phyloP scores from a whole-genome alignment of 2,888 invertebrate species.

The Calliphora vomitoria region DNA sequence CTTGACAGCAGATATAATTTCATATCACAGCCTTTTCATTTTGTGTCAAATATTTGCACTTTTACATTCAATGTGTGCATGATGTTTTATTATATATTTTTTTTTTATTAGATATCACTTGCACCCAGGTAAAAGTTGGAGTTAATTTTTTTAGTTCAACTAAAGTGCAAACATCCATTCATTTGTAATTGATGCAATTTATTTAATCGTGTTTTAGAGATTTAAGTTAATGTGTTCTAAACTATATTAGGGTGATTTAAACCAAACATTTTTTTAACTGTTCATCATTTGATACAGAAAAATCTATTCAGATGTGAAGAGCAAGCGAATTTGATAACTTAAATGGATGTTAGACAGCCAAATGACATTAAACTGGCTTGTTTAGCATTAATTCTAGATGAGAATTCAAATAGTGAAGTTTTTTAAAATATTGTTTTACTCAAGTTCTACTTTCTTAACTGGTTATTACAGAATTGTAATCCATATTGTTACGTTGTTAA shows the following conservation, averaged over 20 bases:
- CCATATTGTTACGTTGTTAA: too few relatives aligned
- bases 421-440: too few relatives aligned
- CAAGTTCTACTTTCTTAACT: too few relatives aligned
- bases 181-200: slow-evolving; percentile 1
- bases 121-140: neutral
- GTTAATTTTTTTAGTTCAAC: neutral
- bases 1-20: slow-evolving; percentile 49
- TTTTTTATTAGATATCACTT: neutral
- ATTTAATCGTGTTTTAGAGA: neutral
- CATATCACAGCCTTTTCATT: slow-evolving; percentile 14
- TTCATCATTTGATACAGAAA: too few relatives aligned
- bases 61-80: neutral
- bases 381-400: too few relatives aligned
- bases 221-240: neutral
- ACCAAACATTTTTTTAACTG: too few relatives aligned
- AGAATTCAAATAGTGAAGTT: too few relatives aligned
- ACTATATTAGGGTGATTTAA: neutral
- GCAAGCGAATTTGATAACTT: too few relatives aligned
- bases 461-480: too few relatives aligned
- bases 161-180: neutral
- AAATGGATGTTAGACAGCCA: too few relatives aligned
- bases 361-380: too few relatives aligned
- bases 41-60: slow-evolving; percentile 34
- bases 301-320: too few relatives aligned
- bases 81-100: neutral